Evolutionary conservation across 2,888 invertebrate genomes (phyloP), one percentile per base, ranked within the genome.

Genomic region (Oxytorus armatus): DNA sequence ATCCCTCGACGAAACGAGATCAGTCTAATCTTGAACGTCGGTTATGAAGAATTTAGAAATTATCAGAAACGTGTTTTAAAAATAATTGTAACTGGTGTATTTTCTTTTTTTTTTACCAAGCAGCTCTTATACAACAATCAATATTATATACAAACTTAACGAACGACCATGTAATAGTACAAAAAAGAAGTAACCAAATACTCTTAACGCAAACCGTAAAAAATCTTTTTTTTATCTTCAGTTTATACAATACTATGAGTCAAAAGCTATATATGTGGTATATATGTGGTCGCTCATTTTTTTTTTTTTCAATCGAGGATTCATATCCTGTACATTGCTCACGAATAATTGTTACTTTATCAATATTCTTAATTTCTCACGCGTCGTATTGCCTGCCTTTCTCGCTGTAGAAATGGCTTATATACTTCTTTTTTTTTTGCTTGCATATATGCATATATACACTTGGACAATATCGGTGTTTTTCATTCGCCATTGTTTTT

Each of bases 91-190:
- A 88, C 81, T 84, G 77, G 61, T 89, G 82, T 89, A 89, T 63
- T 68, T 68, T 44, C 25, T 51, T 36, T 33, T 42, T 21, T 53
- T 63, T 65, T 86, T 63, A 72, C 51, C 72, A 87, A 88, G 87
- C 85, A 83, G 82, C 69, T 85, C 68, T 87, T 84, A 80, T 86
- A 87, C 85, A 88, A 89, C 85, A 87, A 88, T 85, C 81, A 82
- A 85, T 87, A 81, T 86, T 88, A 89, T 88, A 84, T 88, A 89
- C 87, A 89, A 87, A 88, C 88, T 69, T 87, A 88, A 89, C 82
- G 81, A 85, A 84, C 81, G 84, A 87, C 70, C 84, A 85, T 87
- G 85, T 88, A 86, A 88, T 88, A 88, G 74, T 74, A 74, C 74
- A 74, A 86, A 84, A 74, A 68, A 83, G 80, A 83, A 84, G 80